Percentiles rank a stretch among this genome's conserved stretches.
Evolutionary conservation across 2,113 vertebrate species (phyloP).

Genomic region (Poeciliopsis retropinna): DNA sequence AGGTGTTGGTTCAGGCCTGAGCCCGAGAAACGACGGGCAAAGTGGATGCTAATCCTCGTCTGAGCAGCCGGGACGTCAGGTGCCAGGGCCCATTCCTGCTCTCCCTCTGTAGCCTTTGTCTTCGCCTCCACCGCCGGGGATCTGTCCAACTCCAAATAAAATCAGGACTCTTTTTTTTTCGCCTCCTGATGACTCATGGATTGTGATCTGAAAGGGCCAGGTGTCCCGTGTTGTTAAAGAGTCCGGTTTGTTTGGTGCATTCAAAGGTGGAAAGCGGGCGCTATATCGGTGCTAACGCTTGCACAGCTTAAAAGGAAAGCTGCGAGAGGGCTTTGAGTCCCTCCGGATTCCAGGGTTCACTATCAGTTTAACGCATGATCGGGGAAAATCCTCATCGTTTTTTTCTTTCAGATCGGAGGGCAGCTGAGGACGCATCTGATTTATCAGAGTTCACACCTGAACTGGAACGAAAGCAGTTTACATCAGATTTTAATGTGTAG

Average conservation of each 20-base stretch:
- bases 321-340: conserved; percentile 61
- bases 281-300: conserved; percentile 58
- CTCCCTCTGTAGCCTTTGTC: conserved; percentile 79
- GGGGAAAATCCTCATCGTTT: conserved; percentile 60
- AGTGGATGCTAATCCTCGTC: conserved; percentile 79
- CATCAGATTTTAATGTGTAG: not conserved
- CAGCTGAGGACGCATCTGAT: not conserved
- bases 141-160: conserved; percentile 27
- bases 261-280: conserved; percentile 28
- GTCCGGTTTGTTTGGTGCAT: conserved; percentile 36
- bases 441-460: not conserved
- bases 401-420: conserved; percentile 21
- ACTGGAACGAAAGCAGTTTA: not conserved
- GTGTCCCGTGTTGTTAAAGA: conserved; percentile 73
- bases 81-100: conserved; percentile 69
- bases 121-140: conserved; percentile 57
- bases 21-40: conserved; percentile 76
- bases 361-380: conserved; percentile 77
- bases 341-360: conserved; percentile 71
- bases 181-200: conserved; percentile 56
- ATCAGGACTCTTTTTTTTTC: conserved; percentile 54
- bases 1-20: conserved; percentile 76
- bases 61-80: conserved; percentile 76
- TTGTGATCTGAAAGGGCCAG: conserved; percentile 76
- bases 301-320: conserved; percentile 76